Percentiles rank a stretch among this genome's conserved stretches.
phyloP scores from a whole-genome alignment of 2,888 invertebrate species.

The Apodemia zela region DNA sequence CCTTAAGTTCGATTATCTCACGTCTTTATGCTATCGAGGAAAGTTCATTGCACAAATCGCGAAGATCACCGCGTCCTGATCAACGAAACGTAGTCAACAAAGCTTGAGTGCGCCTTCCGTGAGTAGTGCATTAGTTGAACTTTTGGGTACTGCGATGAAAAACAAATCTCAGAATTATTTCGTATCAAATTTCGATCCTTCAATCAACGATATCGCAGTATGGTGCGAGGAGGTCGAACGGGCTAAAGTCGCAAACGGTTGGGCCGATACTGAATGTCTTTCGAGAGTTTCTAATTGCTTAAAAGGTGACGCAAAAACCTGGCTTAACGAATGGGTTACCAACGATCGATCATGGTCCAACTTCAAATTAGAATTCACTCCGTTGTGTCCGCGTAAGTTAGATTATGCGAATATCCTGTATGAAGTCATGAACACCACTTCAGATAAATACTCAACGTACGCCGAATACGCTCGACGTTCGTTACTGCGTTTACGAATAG shows the following conservation, averaged over 20 bases:
- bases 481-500: constrained; percentile 15
- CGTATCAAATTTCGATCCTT: not conserved
- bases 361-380: constrained; percentile 10
- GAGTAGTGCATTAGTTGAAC: not conserved
- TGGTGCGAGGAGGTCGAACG: not conserved
- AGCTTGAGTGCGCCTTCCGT: not conserved
- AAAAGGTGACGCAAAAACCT: not conserved
- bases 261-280: constrained; percentile 11
- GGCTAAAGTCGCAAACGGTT: not conserved
- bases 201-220: not conserved
- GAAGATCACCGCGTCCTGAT: not conserved
- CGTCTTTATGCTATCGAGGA: not conserved
- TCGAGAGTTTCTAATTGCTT: constrained; percentile 3
- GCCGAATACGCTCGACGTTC: constrained; percentile 14
- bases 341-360: constrained; percentile 3
- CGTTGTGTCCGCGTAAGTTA: constrained; percentile 4
- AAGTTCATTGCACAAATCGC: not conserved
- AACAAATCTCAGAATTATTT: not conserved
- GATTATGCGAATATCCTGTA: constrained; percentile 1
- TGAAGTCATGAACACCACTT: not conserved
- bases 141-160: not conserved
- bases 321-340: constrained; percentile 1
- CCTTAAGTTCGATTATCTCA: not conserved
- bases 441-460: constrained; percentile 10
- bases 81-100: no score